Evolutionary conservation across 2,113 vertebrate genomes (phyloP), one percentile per base, ranked within the genome.

Genomic region (Bambusicola thoracicus): DNA sequence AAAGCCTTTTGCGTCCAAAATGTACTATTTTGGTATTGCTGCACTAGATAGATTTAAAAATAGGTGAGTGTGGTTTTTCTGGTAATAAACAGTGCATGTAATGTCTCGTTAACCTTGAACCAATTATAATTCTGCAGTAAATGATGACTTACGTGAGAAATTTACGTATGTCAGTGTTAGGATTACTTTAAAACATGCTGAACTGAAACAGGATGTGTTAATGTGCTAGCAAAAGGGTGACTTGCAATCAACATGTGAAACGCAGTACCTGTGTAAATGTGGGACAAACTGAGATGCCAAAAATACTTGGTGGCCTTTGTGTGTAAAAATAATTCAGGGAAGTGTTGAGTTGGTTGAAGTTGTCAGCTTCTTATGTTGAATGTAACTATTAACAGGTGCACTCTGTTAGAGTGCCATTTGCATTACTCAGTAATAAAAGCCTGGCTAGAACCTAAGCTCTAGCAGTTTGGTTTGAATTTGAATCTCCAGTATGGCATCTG

Each of bases 21-120:
- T 99, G 99, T 99, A 99, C 98, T 99, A 99, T 97, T 99, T 99
- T 97, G 99, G 99, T 81, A 99, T 99, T 77, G 99, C 99, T 97
- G 99, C 99, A 96, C 98, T 99, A 97, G 99, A 99, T 98, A 98
- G 99, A 91, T 99, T 99, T 98, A 99, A 99, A 98, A 99, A 99
- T 98, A 99, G 99, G 99, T 99, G 96, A 93, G 97, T 94, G 41
- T 62, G 25, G 10, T 1, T 25, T 25, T 86, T n/a, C 91, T 85
- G 20, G 13, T 75, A 19, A 29, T 55, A 65, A 5, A 14, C 21
- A 40, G 48, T 81, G 5, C 2, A 5, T 84, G 24, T 51, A 29
- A 53, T 46, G 44, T 79, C 46, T 56, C 68, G 15, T 61, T 74
- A 58, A 25, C 17, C 18, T 48, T 43, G 32, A 77, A 34, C 67